Base-by-base conservation (phyloP, 2,113 vertebrate species). In the Proterorhinus semilunaris region DNA sequence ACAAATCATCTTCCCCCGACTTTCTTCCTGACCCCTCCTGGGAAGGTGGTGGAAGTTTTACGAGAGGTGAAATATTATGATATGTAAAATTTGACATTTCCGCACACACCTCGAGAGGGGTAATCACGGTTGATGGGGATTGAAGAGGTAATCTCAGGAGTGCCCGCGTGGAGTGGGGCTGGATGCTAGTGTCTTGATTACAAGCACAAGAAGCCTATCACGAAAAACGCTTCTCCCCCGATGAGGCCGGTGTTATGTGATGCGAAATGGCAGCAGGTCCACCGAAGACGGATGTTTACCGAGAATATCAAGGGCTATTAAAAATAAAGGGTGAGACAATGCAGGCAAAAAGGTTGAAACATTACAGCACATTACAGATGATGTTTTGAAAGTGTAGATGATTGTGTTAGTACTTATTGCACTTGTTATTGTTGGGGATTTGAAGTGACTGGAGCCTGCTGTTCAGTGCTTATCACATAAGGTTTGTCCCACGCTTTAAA, bases 41-140 rank as follows among this genome's bases (percentile, higher is more conserved):
- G 59, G 75, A 79, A 70, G 63, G 68, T 80, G 67, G 65, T 68
- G 62, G 51, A 76, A 75, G 66, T 79, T 79, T 88, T 84, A 82
- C 75, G 75, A 55, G 71, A 68, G 69, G 72, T 91, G 89, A 90
- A 91, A 89, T 88, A 89, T 90, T 88, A 86, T 79, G 70, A 84
- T 90, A 89, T 92, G 87, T 90, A 92, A 92, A 93, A 89, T 82
- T 55, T 91, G 91, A 89, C 92, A 91, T 93, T 93, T 93, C 79
- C 74, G 52, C 68, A 73, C 63, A 73, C 63, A 76, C 73, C 88
- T 87, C 77, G 17, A 85, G 87, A 87, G 86, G 80, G 75, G 69
- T 90, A 89, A 89, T 92, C 86, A 89, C 63, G 81, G 84, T 78
- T 90, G 89, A 91, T 88, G 86, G 83, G 79, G 76, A 82, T 64